Evolutionary conservation across 2,113 vertebrate species (phyloP), one percentile per base, ranked within the genome.

Genomic region (Hiodon tergisus): DNA sequence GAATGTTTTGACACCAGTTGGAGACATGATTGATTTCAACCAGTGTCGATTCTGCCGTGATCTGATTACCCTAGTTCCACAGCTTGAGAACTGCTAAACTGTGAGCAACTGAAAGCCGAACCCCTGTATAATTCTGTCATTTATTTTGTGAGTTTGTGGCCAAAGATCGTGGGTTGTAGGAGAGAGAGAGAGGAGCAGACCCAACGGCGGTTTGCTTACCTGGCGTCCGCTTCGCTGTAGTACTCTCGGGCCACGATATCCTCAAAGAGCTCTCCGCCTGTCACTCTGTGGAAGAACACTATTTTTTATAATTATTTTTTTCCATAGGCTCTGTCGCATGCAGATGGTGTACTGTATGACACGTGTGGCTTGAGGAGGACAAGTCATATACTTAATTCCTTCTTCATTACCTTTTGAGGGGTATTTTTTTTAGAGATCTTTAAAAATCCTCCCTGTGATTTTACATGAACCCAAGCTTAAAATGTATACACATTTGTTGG

Each of bases 221-320:
- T 97, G 88, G 95, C 95, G 85, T 97, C 95, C 81, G 95, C 95
- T 86, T 97, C 95, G 77, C 95, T 97, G 79, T 96, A 96, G 87
- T 96, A 96, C 81, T 97, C 95, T 84, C 95, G 93, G 81, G 95
- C 95, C 83, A 97, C 95, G 77, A 97, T 97, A 78, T 97, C 95
- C 89, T 97, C 95, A 86, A 97, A 97, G 76, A 97, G 85, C 92
- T 97, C 95, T 78, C 95, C 95, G 78, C 95, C 95, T 72, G 95
- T 97, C 83, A 97, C 95, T 86, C 95, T 97, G 85, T 78, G 74
- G 79, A 77, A 52, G 7, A 62, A 10, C 6, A 65, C 10, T 50
- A 11, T 3, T n/a, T 16, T 14, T 17, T 48, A 14, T 69, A 17
- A 10, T 53, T 17, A 69, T 17, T 8, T 54, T 4, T 8, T 67